Evolutionary conservation across 1,140 invertebrate species (phyloP).

Genomic region (Parapsyche elsis): DNA sequence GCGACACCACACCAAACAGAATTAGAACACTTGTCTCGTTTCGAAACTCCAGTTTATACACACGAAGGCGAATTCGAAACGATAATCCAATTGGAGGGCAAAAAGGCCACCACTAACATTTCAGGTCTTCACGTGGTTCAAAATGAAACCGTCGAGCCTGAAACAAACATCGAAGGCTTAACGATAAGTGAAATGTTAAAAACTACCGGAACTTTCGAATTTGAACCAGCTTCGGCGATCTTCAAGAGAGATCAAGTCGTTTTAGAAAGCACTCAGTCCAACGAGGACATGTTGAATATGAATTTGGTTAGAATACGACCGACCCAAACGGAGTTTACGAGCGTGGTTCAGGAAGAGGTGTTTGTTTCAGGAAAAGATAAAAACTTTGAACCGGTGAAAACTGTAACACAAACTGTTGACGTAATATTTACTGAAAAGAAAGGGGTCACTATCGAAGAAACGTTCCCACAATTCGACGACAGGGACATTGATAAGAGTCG

Average conservation of each 20-base stretch:
- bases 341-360: constrained; percentile 49
- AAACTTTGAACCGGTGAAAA: constrained; percentile 32
- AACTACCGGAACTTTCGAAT: constrained; percentile 23
- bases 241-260: constrained; percentile 36
- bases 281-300: background rate
- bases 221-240: constrained; percentile 45
- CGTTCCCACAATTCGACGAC: constrained; percentile 42
- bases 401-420: constrained; percentile 25
- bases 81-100: constrained; percentile 57
- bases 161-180: constrained; percentile 61
- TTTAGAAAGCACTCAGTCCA: constrained; percentile 34
- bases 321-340: constrained; percentile 38
- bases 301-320: constrained; percentile 36
- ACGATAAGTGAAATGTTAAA: background rate
- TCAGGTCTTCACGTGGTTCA: constrained; percentile 33
- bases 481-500: constrained; percentile 35
- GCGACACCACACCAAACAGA: constrained; percentile 58
- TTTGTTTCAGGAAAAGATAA: constrained; percentile 28
- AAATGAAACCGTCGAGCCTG: constrained; percentile 61
- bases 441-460: constrained; percentile 43
- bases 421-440: constrained; percentile 46
- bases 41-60: constrained; percentile 42
- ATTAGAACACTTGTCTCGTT: constrained; percentile 44
- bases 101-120: constrained; percentile 43
- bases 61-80: constrained; percentile 32